Base-by-base conservation (phyloP, 2,888 invertebrate genomes). In the Lochmaea capreae region DNA sequence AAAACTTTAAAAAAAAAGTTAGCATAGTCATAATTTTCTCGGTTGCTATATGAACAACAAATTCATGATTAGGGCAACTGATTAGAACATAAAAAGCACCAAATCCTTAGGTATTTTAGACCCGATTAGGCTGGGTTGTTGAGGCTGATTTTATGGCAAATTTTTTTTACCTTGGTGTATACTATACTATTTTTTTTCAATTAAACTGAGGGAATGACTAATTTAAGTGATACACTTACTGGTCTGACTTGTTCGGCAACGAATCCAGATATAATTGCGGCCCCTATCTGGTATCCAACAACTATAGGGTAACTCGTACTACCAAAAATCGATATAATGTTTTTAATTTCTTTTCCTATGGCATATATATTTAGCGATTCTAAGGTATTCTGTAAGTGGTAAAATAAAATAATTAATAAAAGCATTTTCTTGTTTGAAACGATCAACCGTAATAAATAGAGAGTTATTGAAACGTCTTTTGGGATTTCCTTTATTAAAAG, bases 191-290 rank as follows among this genome's bases (percentile, higher is more conserved):
- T 6, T 9, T 43, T 43, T 43, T 43, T 3, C 22, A 2, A 22
- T 22, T 22, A 22, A 22, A 22, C 22, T 22, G 22, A 22, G 22
- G 3, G 22, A 22, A 22, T 22, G 22, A 22, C 4, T 4, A 33
- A 33, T 33, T 33, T 33, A 4, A 33, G 4, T 33, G 26, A 3
- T 5, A 1, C 42, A 52, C 72, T 68, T 71, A 76, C 76, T 14
- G 76, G 72, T 66, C 70, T 67, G 33, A 72, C 52, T 68, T 76
- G 74, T 16, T 74, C 68, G 33, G 57, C 18, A 6, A 52, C 67
- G 0, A 76, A 62, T 39, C 76, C 76, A 49, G 58, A 52, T n/a
- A 52, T 3, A 43, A 73, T n/a, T 11, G 61, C 18, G 3, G 22
- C n/a, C 11, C 71, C 8, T 12, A 72, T n/a, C 9, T 70, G 54